Base-by-base conservation (phyloP, 2,113 vertebrate genomes). In the Numenius arquata region DNA sequence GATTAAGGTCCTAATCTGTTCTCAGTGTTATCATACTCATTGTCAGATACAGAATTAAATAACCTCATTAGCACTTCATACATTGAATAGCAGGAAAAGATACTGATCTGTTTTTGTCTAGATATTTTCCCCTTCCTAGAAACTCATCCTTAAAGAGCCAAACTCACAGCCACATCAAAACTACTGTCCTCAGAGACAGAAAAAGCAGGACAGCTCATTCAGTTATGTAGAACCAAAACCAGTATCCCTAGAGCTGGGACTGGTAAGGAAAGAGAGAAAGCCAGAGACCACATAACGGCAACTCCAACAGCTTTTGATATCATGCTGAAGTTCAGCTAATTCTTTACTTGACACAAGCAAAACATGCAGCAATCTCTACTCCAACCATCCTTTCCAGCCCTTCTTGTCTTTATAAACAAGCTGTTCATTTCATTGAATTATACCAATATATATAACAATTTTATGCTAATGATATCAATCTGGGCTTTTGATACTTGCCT, bases 51-150 rank as follows among this genome's bases (percentile, higher is more conserved):
- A 58, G 68, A 91, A 88, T 75, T 88, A 92, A 94, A 85, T 45
- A 83, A 84, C 43, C 55, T 91, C 82, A 95, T 89, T 95, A 94
- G 50, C 75, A 73, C 48, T 79, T 68, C n/a, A 36, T 5, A 73
- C 21, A 62, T 0, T 55, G 63, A 75, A 68, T 7, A 87, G 32
- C 10, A 19, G 63, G 23, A 81, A 74, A 74, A 88, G 56, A 95
- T 85, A 86, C 9, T 32, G 30, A 96, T 93, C 52, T 52, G 29
- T 1, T 63, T 91, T 59, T 73, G 21, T 21, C 70, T 59, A 13
- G 30, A 27, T 56, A 63, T 67, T 61, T 85, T 85, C 17, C 19
- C 17, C 18, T 58, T 88, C n/a, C n/a, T 66, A 91, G 52, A 81
- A 78, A 83, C 8, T 43, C 23, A 27, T 36, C n/a, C 36, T 59